phyloP scores from a whole-genome alignment of 2,797 vertebrate genomes.

The Sphaeramia orbicularis region DNA sequence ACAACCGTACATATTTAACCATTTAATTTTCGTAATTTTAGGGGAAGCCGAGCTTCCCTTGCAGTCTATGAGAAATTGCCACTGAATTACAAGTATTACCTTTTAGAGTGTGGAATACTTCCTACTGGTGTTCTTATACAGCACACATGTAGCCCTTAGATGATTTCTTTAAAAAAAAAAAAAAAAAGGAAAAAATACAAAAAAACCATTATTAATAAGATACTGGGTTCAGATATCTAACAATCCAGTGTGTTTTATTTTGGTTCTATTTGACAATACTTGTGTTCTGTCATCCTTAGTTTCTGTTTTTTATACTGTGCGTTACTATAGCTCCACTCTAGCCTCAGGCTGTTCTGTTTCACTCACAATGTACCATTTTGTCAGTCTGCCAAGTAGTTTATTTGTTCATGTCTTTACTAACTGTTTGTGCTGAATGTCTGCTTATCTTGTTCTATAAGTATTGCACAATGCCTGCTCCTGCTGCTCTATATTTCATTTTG shows the following conservation, averaged over 20 bases:
- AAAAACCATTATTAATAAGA: too few species aligned
- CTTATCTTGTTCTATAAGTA: slow-evolving; percentile 1
- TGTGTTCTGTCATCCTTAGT: neutral
- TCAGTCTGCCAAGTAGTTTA: slow-evolving; percentile 25
- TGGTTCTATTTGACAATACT: slow-evolving; percentile 13
- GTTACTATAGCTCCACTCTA: slow-evolving; percentile 2
- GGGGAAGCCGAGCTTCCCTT: too few species aligned
- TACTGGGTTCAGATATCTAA: neutral
- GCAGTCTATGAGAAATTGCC: too few species aligned
- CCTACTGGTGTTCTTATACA: neutral
- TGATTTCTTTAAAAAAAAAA: neutral
- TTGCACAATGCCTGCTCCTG: slow-evolving; percentile 7
- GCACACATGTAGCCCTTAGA: neutral
- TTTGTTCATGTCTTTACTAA: slow-evolving; percentile 12
- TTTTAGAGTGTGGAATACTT: neutral
- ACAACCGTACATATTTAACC: too few species aligned
- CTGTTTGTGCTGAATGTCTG: slow-evolving; percentile 1
- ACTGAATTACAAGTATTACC: too few species aligned
- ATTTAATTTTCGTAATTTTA: too few species aligned
- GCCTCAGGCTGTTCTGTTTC: slow-evolving; percentile 12
- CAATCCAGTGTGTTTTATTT: slow-evolving; percentile 2
- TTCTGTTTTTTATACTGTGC: slow-evolving; percentile 3
- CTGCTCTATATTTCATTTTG: neutral
- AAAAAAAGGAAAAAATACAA: too few species aligned
- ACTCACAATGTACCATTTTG: slow-evolving; percentile 2